Evolutionary conservation across 2,888 invertebrate species (phyloP).

Genomic region (Drepanosiphum platanoidis): DNA sequence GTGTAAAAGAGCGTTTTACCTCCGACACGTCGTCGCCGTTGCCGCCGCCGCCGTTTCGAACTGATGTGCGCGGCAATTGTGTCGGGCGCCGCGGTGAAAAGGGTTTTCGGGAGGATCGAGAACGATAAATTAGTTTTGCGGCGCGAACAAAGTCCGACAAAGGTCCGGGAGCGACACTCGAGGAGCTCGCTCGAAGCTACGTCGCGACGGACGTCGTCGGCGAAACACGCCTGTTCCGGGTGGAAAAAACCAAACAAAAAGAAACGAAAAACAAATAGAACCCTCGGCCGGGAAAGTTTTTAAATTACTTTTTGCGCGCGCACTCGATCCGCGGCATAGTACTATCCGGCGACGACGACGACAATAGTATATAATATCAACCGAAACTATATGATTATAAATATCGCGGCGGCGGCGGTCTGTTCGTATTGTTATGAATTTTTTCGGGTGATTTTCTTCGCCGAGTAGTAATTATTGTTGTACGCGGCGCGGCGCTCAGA

Average conservation of each 20-base stretch:
- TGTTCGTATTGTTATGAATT: too few species aligned
- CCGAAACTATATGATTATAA: too few species aligned
- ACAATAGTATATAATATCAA: too few species aligned
- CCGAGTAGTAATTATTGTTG: too few species aligned
- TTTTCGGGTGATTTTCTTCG: too few species aligned
- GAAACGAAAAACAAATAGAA: neutral
- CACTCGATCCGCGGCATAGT: neutral
- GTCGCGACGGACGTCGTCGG: neutral
- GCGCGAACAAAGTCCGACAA: slow-evolving; percentile 34
- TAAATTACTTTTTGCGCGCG: slow-evolving; percentile 32
- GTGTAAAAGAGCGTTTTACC: slow-evolving; percentile 33
- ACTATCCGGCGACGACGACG: neutral
- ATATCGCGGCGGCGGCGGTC: too few species aligned
- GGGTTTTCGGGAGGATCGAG: slow-evolving; percentile 37
- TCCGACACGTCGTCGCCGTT: neutral
- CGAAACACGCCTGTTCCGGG: slow-evolving; percentile 11
- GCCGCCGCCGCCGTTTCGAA: neutral
- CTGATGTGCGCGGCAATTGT: slow-evolving; percentile 17
- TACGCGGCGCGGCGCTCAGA: too few species aligned
- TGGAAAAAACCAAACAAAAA: too few species aligned
- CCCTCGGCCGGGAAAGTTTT: slow-evolving; percentile 26
- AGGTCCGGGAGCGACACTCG: slow-evolving; percentile 7
- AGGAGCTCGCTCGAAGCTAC: neutral
- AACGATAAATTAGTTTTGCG: slow-evolving; percentile 55
- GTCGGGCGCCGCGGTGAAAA: slow-evolving; percentile 8